A percentile compares a stretch with the other conserved stretches of the same genome.
These are phyloP conservation scores for Drosophila suboccidentalis DNA, from an alignment of 2,888 invertebrate species.

Conservation along the genomic window DNA sequence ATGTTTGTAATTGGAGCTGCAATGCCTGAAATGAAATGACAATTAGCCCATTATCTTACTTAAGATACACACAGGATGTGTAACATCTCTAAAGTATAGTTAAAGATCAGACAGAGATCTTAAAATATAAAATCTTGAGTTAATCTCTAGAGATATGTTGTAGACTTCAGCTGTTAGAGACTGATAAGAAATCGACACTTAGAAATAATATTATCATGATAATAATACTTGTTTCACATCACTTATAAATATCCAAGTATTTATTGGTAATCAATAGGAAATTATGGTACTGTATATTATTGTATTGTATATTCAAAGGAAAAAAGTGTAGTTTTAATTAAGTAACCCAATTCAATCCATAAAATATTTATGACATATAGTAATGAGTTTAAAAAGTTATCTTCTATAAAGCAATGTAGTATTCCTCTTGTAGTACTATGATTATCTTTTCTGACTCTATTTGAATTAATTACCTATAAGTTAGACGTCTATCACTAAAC, in stretches of 20 bases:
- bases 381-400: no score
- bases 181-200: no score
- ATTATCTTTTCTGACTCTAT: neutral
- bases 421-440: no score
- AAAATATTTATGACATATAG: no score
- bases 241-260: no score
- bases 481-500: neutral
- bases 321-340: no score
- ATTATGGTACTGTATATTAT: no score
- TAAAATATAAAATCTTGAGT: neutral
- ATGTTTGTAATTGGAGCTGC: conserved; percentile 66
- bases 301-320: no score
- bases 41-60: conserved; percentile 54
- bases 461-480: neutral
- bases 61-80: conserved; percentile 41
- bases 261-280: neutral
- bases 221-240: no score
- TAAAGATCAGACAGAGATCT: neutral
- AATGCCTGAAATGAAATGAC: conserved; percentile 47
- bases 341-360: no score
- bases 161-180: neutral
- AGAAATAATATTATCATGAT: neutral
- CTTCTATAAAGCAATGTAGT: no score
- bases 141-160: conserved; percentile 10
- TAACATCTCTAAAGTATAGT: conserved; percentile 28